Conservation (phyloP, 2,797 vertebrate species). For the Merluccius polli region DNA sequence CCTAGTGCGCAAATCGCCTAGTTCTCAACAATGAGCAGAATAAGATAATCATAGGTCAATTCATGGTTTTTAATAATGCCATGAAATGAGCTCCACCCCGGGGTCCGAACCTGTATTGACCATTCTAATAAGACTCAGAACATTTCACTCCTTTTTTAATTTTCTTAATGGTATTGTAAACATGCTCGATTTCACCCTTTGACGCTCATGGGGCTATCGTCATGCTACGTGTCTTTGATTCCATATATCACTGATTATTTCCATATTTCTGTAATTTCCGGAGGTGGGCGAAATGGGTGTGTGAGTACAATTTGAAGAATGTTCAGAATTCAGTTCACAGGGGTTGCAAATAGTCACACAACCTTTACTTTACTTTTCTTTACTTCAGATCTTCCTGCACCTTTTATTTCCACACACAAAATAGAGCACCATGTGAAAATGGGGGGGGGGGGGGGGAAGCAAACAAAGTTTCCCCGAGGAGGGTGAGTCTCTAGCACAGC, state of each 20-base stretch:
- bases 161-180: slow-evolving; percentile 22
- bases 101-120: slow-evolving; percentile 32
- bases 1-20: slow-evolving; percentile 39
- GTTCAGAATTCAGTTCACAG: background rate
- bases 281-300: background rate
- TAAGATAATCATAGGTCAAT: slow-evolving; percentile 52
- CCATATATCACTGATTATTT: slow-evolving; percentile 37
- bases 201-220: slow-evolving; percentile 10
- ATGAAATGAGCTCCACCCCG: slow-evolving; percentile 35
- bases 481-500: background rate
- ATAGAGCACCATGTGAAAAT: background rate
- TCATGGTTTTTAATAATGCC: slow-evolving; percentile 48
- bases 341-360: background rate
- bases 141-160: background rate
- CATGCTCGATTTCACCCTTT: slow-evolving; percentile 7
- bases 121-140: slow-evolving; percentile 25
- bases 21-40: slow-evolving; percentile 24
- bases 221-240: slow-evolving; percentile 19
- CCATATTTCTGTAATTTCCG: background rate
- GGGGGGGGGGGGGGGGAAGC: background rate
- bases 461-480: background rate
- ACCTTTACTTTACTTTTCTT: background rate
- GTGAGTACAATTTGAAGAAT: no score
- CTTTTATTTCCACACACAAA: background rate
- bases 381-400: background rate